Evolutionary conservation across 2,797 vertebrate species (phyloP).

Genomic region (Smutsia temminckii): DNA sequence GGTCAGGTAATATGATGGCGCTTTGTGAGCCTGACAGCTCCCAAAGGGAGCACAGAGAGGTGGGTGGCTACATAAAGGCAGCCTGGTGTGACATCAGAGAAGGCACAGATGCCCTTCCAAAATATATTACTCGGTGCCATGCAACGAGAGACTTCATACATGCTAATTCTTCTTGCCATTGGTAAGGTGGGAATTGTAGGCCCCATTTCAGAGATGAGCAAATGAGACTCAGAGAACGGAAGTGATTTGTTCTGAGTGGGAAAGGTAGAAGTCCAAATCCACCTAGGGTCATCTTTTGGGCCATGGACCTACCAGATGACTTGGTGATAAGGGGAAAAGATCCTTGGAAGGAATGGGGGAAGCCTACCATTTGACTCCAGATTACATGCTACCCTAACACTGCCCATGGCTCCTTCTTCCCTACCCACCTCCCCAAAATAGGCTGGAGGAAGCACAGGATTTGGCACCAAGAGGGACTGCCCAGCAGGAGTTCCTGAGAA

Average conservation of each 20-base stretch:
- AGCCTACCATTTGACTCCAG: not conserved
- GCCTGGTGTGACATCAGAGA: not conserved
- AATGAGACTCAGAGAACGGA: not conserved
- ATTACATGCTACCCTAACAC: not conserved
- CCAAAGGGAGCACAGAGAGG: not conserved
- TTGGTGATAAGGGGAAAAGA: not conserved
- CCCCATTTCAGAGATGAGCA: not conserved
- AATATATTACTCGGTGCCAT: fast-evolving
- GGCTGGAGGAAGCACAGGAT: not conserved
- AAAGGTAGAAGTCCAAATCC: not conserved
- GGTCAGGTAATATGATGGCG: not conserved
- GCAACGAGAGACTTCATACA: not conserved
- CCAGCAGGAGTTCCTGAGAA: not conserved
- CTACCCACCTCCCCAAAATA: not conserved
- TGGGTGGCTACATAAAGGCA: not conserved
- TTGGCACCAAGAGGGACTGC: not conserved
- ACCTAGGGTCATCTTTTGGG: not conserved
- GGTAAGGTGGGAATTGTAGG: not conserved
- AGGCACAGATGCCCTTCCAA: not conserved
- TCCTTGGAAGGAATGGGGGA: not conserved
- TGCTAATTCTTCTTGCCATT: not conserved
- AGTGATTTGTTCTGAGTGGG: not conserved
- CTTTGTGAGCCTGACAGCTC: not conserved
- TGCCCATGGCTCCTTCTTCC: not conserved
- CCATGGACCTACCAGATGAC: not conserved